Percentiles rank a stretch among this genome's conserved stretches.
Conservation (phyloP, 1,140 invertebrate genomes). For the Eubasilissa regina region DNA sequence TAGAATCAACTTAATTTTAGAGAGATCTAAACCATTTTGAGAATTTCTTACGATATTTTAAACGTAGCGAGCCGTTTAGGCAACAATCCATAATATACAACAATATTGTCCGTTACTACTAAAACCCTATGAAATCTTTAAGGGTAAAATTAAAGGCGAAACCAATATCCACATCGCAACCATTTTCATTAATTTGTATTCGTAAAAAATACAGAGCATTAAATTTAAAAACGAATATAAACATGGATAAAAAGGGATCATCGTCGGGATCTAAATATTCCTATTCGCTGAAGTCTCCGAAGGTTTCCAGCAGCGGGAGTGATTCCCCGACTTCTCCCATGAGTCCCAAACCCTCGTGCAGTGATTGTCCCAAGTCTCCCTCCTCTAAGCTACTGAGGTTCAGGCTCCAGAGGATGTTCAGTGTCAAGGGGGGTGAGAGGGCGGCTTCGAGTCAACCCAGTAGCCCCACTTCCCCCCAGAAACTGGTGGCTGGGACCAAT, state of each 20-base stretch:
- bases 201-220: too few species aligned
- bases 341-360: neutral
- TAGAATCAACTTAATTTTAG: too few species aligned
- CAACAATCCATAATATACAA: too few species aligned
- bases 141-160: too few species aligned
- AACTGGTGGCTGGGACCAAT: slow-evolving; percentile 17
- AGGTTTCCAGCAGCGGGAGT: slow-evolving; percentile 2
- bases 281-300: neutral
- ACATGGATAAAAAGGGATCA: neutral
- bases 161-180: too few species aligned
- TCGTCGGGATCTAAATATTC: neutral
- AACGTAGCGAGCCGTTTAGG: too few species aligned
- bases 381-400: slow-evolving; percentile 43
- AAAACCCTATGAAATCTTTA: too few species aligned
- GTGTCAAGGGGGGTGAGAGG: slow-evolving; percentile 34
- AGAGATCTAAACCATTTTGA: too few species aligned
- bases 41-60: too few species aligned
- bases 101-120: too few species aligned
- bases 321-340: slow-evolving; percentile 15
- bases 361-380: slow-evolving; percentile 52
- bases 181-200: too few species aligned
- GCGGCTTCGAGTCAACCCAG: slow-evolving; percentile 52
- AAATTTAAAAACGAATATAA: too few species aligned
- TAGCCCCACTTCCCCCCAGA: slow-evolving; percentile 57
- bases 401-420: slow-evolving; percentile 56